These are phyloP conservation scores for Eulithis testata DNA, from an alignment of 2,888 invertebrate species.

Conservation along the genomic window DNA sequence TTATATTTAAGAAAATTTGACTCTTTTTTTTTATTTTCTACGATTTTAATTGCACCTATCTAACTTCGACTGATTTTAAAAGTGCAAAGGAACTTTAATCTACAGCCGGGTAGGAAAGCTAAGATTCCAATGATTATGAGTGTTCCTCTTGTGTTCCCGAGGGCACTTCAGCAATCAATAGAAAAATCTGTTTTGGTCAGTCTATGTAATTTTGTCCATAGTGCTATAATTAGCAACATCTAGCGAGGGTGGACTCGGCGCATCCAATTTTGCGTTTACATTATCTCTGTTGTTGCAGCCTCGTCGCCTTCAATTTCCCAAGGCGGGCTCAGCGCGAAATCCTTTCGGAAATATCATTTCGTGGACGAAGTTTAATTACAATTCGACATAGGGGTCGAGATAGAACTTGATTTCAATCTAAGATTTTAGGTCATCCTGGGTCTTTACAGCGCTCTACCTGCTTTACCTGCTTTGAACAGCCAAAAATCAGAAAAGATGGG, in stretches of 20 bases:
- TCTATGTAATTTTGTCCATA: slow-evolving; percentile 26
- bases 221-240: slow-evolving; percentile 47
- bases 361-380: slow-evolving; percentile 48
- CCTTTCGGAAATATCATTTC: slow-evolving; percentile 50
- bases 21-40: too few relatives aligned
- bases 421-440: neutral
- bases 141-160: too few relatives aligned
- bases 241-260: slow-evolving; percentile 47
- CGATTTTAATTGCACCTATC: too few relatives aligned
- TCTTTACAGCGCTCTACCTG: too few relatives aligned
- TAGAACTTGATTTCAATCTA: slow-evolving; percentile 24
- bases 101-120: neutral
- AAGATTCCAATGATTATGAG: too few relatives aligned
- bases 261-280: slow-evolving; percentile 65
- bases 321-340: slow-evolving; percentile 53
- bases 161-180: too few relatives aligned
- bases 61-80: too few relatives aligned
- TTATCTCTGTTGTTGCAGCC: slow-evolving; percentile 69
- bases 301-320: slow-evolving; percentile 58
- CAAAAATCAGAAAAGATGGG: slow-evolving; percentile 33
- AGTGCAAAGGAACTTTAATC: too few relatives aligned
- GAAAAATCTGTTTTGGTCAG: slow-evolving; percentile 15
- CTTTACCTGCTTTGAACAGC: too few relatives aligned
- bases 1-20: neutral
- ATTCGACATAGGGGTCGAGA: slow-evolving; percentile 31